Conservation (phyloP, 2,797 vertebrate species). For the Microctenopoma lineatum region DNA sequence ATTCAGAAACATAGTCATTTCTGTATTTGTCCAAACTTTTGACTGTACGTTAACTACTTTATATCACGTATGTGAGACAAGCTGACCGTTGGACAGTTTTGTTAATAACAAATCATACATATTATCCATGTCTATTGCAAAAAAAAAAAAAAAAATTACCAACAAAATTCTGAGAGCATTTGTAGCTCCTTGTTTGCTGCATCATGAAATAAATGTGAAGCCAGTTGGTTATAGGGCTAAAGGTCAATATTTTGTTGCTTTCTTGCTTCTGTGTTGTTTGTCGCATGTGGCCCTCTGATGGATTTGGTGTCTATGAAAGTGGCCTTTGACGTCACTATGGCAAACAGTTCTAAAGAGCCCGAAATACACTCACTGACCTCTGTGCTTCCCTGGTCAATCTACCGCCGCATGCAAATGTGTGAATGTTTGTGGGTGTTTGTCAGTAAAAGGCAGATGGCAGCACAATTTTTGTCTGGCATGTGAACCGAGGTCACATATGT, state of each 20-base stretch:
- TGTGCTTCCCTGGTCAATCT: constrained; percentile 9
- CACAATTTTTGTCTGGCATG: constrained; percentile 48
- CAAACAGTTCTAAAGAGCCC: constrained; percentile 30
- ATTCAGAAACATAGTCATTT: too few species aligned
- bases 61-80: too few species aligned
- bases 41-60: too few species aligned
- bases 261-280: neutral
- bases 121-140: neutral
- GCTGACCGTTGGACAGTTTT: neutral
- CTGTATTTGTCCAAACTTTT: too few species aligned
- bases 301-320: neutral
- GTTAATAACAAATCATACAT: neutral
- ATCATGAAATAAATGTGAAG: neutral
- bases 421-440: constrained; percentile 25
- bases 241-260: neutral
- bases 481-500: constrained; percentile 56
- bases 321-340: neutral
- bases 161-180: neutral
- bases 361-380: constrained; percentile 40
- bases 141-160: neutral
- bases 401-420: constrained; percentile 21
- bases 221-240: neutral
- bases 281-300: neutral
- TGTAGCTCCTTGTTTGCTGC: neutral
- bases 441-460: constrained; percentile 64